A percentile compares a stretch with the other conserved stretches of the same genome.
phyloP scores from a whole-genome alignment of 1,140 invertebrate genomes.

The Aphelenchoides fujianensis region DNA sequence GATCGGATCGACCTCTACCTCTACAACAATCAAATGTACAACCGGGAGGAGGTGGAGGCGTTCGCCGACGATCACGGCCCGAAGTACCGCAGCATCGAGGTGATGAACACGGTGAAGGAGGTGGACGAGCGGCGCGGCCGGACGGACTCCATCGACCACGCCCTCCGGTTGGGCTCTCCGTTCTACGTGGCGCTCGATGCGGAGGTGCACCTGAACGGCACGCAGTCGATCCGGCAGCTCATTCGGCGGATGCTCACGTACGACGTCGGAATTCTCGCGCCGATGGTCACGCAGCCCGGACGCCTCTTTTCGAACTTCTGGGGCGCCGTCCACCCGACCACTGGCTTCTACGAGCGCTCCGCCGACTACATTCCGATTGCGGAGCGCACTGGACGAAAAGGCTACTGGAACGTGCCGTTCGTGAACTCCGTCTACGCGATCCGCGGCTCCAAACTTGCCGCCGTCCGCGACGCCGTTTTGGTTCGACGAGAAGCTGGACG shows the following conservation, averaged over 20 bases:
- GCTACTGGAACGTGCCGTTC: conserved; percentile 95
- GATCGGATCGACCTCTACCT: conserved; percentile 78
- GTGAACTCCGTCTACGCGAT: conserved; percentile 77
- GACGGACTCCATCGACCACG: conserved; percentile 17
- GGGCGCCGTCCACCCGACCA: conserved; percentile 76
- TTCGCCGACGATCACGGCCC: conserved; percentile 40
- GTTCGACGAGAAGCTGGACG: conserved; percentile 67
- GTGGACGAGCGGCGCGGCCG: background rate
- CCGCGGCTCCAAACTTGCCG: conserved; percentile 63
- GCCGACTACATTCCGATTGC: conserved; percentile 95
- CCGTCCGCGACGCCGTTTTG: conserved; percentile 51
- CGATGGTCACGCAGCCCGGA: conserved; percentile 52
- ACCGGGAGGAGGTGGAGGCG: conserved; percentile 42
- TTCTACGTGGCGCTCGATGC: conserved; percentile 82
- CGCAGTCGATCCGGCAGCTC: conserved; percentile 73
- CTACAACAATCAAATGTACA: conserved; percentile 72
- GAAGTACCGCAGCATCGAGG: conserved; percentile 29
- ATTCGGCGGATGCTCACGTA: conserved; percentile 68
- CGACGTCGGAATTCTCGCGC: conserved; percentile 41
- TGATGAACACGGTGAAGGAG: conserved; percentile 22
- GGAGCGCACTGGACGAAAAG: conserved; percentile 73
- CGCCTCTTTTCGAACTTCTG: conserved; percentile 83
- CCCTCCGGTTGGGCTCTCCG: conserved; percentile 70
- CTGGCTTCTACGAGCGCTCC: conserved; percentile 70
- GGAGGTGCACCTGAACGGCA: conserved; percentile 78